A percentile compares a stretch with the other conserved stretches of the same genome.
Conservation (phyloP, 2,888 invertebrate species). For the Caenorhabditis sp. region DNA sequence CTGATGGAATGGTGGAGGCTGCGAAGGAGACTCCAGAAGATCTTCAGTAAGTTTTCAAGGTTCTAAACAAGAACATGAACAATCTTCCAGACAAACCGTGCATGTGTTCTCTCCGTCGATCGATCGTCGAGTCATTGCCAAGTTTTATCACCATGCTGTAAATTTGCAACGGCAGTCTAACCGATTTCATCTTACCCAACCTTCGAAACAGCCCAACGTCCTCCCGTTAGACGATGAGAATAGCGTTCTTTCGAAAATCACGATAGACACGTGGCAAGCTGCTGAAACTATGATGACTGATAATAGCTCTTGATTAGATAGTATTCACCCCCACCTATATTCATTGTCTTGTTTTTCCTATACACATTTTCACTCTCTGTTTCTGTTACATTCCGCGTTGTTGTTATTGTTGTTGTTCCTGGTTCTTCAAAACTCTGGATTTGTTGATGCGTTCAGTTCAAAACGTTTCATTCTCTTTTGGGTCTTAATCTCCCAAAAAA, state of each 20-base stretch:
- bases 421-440: not conserved
- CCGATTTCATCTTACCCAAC: not conserved
- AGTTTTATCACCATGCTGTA: conserved; percentile 9
- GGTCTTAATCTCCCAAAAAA: conserved; percentile 1
- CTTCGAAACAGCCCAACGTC: not conserved
- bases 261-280: conserved; percentile 36
- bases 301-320: conserved; percentile 18
- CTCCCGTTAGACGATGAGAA: conserved; percentile 36
- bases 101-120: not conserved
- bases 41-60: conserved; percentile 7
- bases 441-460: conserved; percentile 20
- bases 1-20: conserved; percentile 37
- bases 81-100: conserved; percentile 21
- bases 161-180: conserved; percentile 3
- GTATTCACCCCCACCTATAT: not conserved
- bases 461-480: not conserved
- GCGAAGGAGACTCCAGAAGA: conserved; percentile 17
- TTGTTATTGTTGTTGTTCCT: conserved; percentile 6
- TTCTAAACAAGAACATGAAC: not conserved
- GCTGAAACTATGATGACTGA: conserved; percentile 20
- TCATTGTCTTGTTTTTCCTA: conserved; percentile 20
- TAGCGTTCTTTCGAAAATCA: conserved; percentile 39
- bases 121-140: conserved; percentile 5
- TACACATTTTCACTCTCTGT: not conserved
- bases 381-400: conserved; percentile 22